Percentiles rank a stretch among this genome's conserved stretches.
Conservation (phyloP, 2,113 vertebrate species). For the Protobothrops mucrosquamatus region DNA sequence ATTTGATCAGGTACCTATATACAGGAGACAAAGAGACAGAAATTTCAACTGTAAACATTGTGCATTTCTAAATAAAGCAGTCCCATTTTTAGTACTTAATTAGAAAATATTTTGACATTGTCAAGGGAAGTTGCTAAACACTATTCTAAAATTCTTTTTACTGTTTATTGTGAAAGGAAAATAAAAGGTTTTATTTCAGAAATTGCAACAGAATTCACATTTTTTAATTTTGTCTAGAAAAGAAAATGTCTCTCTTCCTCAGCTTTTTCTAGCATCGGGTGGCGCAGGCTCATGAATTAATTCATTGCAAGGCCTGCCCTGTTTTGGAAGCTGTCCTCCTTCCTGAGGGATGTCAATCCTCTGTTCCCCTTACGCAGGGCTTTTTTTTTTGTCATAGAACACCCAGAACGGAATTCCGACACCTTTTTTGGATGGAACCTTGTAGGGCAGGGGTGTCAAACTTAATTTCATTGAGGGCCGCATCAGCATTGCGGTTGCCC, state of each 20-base stretch:
- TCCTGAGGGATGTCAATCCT: neutral
- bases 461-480: no score
- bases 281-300: neutral
- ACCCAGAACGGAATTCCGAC: no score
- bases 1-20: neutral
- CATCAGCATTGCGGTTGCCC: no score
- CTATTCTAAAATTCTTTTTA: slow-evolving; percentile 17
- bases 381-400: no score
- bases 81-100: slow-evolving; percentile 22
- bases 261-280: neutral
- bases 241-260: neutral
- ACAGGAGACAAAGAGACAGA: neutral
- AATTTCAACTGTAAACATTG: neutral
- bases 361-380: slow-evolving; percentile 39
- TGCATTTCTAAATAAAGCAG: slow-evolving; percentile 17
- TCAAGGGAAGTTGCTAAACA: slow-evolving; percentile 15
- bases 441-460: no score
- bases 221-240: neutral
- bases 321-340: neutral
- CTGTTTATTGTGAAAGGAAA: neutral
- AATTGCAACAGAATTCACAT: neutral
- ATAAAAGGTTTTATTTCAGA: neutral
- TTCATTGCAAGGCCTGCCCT: neutral
- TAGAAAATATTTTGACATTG: slow-evolving; percentile 25
- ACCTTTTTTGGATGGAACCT: no score